Evolutionary conservation across 1,140 invertebrate species (phyloP).

Genomic region (Watersipora subatra): DNA sequence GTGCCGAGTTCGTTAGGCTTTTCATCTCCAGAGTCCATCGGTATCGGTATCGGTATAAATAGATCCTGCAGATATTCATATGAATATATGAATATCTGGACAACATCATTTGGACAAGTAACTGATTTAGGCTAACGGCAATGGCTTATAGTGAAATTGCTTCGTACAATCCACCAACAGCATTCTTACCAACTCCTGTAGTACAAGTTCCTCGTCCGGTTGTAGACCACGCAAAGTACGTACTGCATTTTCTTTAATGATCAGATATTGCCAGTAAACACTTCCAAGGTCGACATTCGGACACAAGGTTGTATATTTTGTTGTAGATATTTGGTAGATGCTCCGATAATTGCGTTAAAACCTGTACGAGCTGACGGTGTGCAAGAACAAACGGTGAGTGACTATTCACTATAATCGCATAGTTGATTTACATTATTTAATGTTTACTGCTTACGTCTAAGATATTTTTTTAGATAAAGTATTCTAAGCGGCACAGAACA

Average conservation of each 20-base stretch:
- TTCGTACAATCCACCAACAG: neutral
- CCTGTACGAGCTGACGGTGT: neutral
- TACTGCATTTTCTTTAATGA: neutral
- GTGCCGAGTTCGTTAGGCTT: no score
- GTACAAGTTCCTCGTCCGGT: neutral
- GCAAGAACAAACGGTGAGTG: neutral
- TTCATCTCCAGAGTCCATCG: no score
- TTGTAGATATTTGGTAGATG: neutral
- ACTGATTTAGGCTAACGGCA: no score
- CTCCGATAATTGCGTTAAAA: neutral
- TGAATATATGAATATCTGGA: no score
- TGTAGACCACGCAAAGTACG: neutral
- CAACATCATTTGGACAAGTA: no score
- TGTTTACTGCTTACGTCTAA: neutral
- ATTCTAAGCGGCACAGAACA: slow-evolving; percentile 13
- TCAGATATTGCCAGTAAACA: neutral
- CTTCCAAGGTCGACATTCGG: neutral
- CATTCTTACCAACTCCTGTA: neutral
- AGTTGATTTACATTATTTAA: neutral
- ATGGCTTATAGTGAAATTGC: neutral
- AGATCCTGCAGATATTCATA: no score
- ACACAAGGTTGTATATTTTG: neutral
- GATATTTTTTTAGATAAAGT: neutral
- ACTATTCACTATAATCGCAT: neutral
- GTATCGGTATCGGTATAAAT: no score